A percentile compares a stretch with the other conserved stretches of the same genome.
Evolutionary conservation across 2,888 invertebrate genomes (phyloP).

Genomic region (Hydriomena furcata): DNA sequence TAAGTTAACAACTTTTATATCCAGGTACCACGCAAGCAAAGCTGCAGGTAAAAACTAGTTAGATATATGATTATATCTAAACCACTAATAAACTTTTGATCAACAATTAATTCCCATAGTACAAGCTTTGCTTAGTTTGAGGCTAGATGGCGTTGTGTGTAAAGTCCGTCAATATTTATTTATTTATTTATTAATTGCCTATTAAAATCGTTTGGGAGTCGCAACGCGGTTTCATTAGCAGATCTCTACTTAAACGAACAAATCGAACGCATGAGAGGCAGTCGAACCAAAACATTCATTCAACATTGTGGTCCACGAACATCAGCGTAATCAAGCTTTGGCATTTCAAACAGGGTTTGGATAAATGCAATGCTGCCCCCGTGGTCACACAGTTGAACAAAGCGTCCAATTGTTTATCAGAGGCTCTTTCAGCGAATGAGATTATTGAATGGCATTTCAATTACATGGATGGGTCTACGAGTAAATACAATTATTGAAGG

Average conservation of each 20-base stretch:
- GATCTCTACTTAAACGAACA: constrained; percentile 10
- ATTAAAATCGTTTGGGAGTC: background rate
- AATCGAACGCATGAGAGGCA: constrained; percentile 14
- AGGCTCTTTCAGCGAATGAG: background rate
- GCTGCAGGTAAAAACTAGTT: too few species aligned
- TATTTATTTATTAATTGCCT: too few species aligned
- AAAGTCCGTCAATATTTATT: too few species aligned
- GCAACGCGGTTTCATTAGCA: constrained; percentile 16
- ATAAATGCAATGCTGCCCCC: constrained; percentile 1
- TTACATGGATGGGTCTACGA: too few species aligned
- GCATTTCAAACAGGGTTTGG: constrained; percentile 12
- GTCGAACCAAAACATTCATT: constrained; percentile 28
- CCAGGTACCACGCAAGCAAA: too few species aligned
- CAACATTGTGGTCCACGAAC: constrained; percentile 27
- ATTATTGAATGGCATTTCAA: background rate
- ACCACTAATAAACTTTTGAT: too few species aligned
- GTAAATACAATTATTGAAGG: too few species aligned
- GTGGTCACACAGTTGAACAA: constrained; percentile 13
- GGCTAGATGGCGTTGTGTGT: too few species aligned
- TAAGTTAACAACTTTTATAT: too few species aligned
- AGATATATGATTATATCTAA: too few species aligned
- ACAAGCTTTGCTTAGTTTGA: too few species aligned
- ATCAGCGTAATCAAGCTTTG: constrained; percentile 38
- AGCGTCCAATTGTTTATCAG: constrained; percentile 5
- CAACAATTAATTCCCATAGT: too few species aligned